Evolutionary conservation across 2,888 invertebrate genomes (phyloP), one percentile per base, ranked within the genome.

Genomic region (Temnothorax ravouxi): DNA sequence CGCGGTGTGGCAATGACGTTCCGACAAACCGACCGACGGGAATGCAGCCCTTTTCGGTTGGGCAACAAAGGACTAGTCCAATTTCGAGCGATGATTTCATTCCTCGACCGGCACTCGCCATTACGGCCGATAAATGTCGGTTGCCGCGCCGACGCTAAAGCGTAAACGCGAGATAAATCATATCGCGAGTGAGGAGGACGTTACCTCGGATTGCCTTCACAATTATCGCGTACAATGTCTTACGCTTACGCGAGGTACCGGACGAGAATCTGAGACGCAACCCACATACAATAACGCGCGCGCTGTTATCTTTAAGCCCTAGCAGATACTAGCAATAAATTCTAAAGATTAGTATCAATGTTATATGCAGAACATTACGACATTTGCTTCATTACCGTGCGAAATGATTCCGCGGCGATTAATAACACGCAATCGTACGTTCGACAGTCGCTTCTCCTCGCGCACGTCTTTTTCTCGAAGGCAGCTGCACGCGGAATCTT

Each of bases 11-110:
- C 84, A 84, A 84, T 71, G 76, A 56, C 83, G 83, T 77, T 74
- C 64, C 41, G 44, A 50, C 71, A 47, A 52, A 62, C 84, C 87
- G 71, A 75, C 79, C 80, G 61, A 71, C 77, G 59, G 41, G 75
- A 83, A 44, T 71, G 75, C 83, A 71, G 75, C 83, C 83, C 66
- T 76, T 84, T 83, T 83, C 76, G 82, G 69, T 75, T 72, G 72
- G 80, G 80, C 71, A 80, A 84, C 84, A 83, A 83, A 79, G 79
- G 79, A 69, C 83, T 79, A 64, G 64, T 80, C 84, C 71, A 84
- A 80, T 77, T 77, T 67, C 64, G 29, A 62, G 72, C 81, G 80
- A 84, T 84, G 84, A 84, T 84, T 84, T 84, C 84, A 84, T 84
- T 72, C 80, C 56, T 83, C 52, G 44, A 3, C 52, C 52, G 61